Base-by-base conservation (phyloP, 2,113 vertebrate species). In the Crotalus horridus region DNA sequence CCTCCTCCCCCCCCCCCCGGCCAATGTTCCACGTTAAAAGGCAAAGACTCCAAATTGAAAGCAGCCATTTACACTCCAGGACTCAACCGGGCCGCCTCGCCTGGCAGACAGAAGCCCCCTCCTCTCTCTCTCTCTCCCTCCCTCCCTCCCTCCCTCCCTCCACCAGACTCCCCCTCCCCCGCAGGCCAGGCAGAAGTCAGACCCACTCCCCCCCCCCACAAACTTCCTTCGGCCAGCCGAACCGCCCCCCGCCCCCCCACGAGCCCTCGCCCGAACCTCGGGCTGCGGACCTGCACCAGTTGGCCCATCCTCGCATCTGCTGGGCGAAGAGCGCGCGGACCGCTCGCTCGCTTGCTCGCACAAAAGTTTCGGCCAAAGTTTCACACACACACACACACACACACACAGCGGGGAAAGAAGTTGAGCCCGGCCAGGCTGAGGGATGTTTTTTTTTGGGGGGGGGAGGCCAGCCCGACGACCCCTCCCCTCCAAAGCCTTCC, bases 401-500 rank as follows among this genome's bases (percentile, higher is more conserved):
- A 46, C 43, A 46, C 43, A 46, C 43, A 43, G 56, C 6, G 6
- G 56, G 53, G 53, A 53, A 54, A 12, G 53, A 6, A 23, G 20
- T 58, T 20, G 17, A 56, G 55, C 15, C 55, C 17, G 5, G 17
- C 55, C 55, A 15, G 55, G 17, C 55, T 55, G 21, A 1, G 6
- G 1, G 2, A 59, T 21, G 56, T 8, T 59, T 23, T 21, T 6
- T 48, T 43, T 8, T 8, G 48, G 48, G 48, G 48, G 48, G 48
- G 48, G 48, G 5, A 43, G 43, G 43, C 43, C 46, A 59, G 56
- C 17, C 23, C 23, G 23, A 59, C 23, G 23, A 17, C 29, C 26
- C 21, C 4, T 23, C 21, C 6, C 48, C 48, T 48, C 48, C 6
- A 48, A 48, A 8, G 48, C 1, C 7, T 0, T 0, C 24, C 0